phyloP scores from a whole-genome alignment of 2,888 invertebrate species.

The Venustoraphidia nigricollis region DNA sequence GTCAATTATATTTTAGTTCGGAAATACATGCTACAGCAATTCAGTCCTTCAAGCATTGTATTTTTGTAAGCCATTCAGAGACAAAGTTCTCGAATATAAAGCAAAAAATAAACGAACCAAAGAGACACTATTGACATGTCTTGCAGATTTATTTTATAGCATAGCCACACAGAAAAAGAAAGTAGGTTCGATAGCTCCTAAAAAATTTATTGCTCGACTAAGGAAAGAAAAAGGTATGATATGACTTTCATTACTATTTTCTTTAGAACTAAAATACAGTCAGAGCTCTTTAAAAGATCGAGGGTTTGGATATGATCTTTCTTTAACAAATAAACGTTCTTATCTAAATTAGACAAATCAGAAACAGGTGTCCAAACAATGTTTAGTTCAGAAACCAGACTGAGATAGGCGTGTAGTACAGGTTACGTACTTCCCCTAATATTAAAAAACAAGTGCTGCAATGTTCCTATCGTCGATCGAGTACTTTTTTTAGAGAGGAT shows the following conservation, averaged over 20 bases:
- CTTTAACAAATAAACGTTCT: no score
- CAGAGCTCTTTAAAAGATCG: no score
- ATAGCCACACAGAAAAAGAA: conserved; percentile 99
- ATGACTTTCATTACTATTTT: background rate
- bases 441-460: no score
- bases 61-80: conserved; percentile 98
- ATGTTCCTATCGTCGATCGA: no score
- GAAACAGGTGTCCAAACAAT: no score
- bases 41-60: conserved; percentile 98
- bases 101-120: conserved; percentile 89
- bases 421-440: no score
- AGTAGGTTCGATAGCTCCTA: conserved; percentile 98
- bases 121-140: conserved; percentile 92
- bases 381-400: no score
- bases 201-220: conserved; percentile 96
- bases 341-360: no score
- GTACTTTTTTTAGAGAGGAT: no score
- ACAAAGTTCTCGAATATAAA: conserved; percentile 96
- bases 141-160: conserved; percentile 97
- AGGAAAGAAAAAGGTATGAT: conserved; percentile 88
- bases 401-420: no score
- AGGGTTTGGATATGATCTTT: no score
- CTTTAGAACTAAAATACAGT: background rate
- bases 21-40: conserved; percentile 99
- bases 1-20: conserved; percentile 56